Conservation (phyloP, 2,113 vertebrate genomes). For the Chamaetylas fuelleborni region DNA sequence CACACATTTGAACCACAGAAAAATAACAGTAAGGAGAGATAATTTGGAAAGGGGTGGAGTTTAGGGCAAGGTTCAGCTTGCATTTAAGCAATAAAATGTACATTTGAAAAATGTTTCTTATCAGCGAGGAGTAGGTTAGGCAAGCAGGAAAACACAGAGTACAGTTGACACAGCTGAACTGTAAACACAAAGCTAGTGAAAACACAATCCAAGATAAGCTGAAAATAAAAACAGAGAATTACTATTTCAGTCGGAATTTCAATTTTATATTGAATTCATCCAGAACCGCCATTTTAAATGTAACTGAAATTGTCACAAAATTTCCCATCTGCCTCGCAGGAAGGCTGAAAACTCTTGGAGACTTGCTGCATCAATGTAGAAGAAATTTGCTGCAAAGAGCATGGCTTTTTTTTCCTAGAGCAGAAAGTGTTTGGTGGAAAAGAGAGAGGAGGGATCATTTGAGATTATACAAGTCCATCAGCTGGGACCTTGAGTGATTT, state of each 20-base stretch:
- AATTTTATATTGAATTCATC: not conserved
- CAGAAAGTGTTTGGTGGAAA: not conserved
- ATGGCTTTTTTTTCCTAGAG: not conserved
- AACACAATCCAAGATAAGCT: not conserved
- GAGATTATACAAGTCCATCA: not conserved
- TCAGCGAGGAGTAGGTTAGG: not conserved
- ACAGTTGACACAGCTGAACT: not conserved
- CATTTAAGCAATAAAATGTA: not conserved
- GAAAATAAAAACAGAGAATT: slow-evolving; percentile 26
- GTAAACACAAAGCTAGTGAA: not conserved
- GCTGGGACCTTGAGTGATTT: not conserved
- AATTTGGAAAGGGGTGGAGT: not conserved
- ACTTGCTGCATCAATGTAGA: not conserved
- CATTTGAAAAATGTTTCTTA: not conserved
- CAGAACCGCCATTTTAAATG: not conserved
- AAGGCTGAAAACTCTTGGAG: not conserved
- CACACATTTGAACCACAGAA: not conserved
- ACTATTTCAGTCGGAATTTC: not conserved
- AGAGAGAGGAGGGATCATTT: not conserved
- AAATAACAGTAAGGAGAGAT: not conserved
- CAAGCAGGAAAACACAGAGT: not conserved
- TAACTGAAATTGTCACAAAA: not conserved
- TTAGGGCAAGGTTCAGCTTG: not conserved
- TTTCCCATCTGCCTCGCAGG: slow-evolving; percentile 28
- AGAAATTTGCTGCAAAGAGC: not conserved